A percentile compares a stretch with the other conserved stretches of the same genome.
These are phyloP conservation scores for Prochilodus magdalenae DNA, from an alignment of 2,113 vertebrate genomes.

Conservation along the genomic window DNA sequence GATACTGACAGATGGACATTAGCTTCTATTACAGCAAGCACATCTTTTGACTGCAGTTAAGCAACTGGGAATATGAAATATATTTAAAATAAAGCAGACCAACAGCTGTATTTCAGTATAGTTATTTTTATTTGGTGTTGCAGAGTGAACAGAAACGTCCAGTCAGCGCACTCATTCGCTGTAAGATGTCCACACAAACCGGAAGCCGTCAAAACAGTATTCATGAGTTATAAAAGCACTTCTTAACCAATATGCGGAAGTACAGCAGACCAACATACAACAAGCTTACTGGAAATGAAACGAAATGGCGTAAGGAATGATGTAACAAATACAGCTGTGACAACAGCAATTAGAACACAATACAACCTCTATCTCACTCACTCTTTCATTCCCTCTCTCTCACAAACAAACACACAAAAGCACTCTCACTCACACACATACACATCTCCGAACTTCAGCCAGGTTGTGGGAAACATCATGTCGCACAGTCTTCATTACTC, in stretches of 20 bases:
- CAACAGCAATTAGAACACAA: slow-evolving; percentile 19
- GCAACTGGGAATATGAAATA: too few species aligned
- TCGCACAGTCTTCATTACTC: slow-evolving; percentile 20
- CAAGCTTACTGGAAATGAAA: slow-evolving; percentile 36
- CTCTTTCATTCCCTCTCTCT: not conserved
- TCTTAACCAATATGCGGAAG: slow-evolving; percentile 45
- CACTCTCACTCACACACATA: not conserved
- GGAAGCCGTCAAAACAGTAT: slow-evolving; percentile 51
- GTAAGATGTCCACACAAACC: slow-evolving; percentile 44
- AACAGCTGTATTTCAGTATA: slow-evolving; percentile 40
- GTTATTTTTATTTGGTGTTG: slow-evolving; percentile 61
- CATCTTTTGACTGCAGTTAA: too few species aligned
- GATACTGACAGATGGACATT: too few species aligned
- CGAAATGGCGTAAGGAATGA: slow-evolving; percentile 36
- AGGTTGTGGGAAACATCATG: slow-evolving; percentile 40
- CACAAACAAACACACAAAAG: not conserved
- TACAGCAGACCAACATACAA: slow-evolving; percentile 46
- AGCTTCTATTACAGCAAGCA: too few species aligned
- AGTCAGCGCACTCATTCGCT: slow-evolving; percentile 33
- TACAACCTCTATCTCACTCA: not conserved
- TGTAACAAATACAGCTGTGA: slow-evolving; percentile 29
- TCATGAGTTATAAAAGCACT: slow-evolving; percentile 57
- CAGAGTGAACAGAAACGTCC: slow-evolving; percentile 47
- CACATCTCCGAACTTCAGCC: slow-evolving; percentile 23
- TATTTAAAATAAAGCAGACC: not conserved